Conservation (phyloP, 2,113 vertebrate species). For the Fulica atra region DNA sequence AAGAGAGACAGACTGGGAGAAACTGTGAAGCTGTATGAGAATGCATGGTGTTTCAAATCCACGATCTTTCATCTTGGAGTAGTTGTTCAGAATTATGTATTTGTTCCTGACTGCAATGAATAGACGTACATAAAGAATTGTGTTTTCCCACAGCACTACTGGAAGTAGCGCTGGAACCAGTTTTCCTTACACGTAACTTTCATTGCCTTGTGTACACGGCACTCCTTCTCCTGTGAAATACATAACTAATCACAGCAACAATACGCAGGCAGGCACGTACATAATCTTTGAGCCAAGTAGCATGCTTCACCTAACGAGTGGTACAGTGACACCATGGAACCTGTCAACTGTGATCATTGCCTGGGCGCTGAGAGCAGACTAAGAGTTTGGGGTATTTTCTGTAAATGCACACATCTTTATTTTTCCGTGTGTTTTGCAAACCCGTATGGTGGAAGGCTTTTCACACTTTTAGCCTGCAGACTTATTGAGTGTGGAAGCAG, state of each 20-base stretch:
- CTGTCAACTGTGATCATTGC: neutral
- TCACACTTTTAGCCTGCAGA: slow-evolving; percentile 51
- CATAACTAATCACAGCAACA: neutral
- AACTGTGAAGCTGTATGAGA: neutral
- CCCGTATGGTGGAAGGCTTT: slow-evolving; percentile 11
- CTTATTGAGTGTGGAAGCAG: slow-evolving; percentile 45
- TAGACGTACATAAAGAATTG: neutral
- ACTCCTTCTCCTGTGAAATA: neutral
- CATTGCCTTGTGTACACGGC: neutral
- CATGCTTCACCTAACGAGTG: neutral
- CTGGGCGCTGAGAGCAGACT: neutral
- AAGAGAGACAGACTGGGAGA: neutral
- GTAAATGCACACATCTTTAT: slow-evolving; percentile 47
- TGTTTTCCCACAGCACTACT: neutral
- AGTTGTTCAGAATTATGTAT: neutral
- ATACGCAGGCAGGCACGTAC: neutral
- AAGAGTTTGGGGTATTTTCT: slow-evolving; percentile 9
- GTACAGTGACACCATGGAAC: neutral
- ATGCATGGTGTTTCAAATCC: neutral
- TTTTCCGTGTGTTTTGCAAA: slow-evolving; percentile 36
- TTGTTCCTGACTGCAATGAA: neutral
- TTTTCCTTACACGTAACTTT: neutral
- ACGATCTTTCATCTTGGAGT: neutral
- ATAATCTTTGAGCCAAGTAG: neutral
- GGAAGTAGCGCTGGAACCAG: neutral